Base-by-base conservation (phyloP, 2,888 invertebrate genomes). In the Lithophane leautieri region DNA sequence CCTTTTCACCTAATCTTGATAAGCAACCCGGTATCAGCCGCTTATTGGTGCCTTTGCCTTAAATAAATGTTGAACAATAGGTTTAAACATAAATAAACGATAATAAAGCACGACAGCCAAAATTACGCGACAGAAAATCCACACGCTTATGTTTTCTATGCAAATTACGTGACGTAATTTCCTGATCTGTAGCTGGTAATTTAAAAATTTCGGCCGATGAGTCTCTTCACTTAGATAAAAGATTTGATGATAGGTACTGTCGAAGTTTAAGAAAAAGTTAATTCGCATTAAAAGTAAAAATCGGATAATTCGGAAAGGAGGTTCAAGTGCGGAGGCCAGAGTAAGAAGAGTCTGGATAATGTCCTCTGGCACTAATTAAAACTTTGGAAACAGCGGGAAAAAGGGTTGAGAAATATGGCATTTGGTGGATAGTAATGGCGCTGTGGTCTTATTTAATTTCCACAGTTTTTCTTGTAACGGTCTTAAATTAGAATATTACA, bases 311-410 rank as follows among this genome's bases (percentile, higher is more conserved):
- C 85, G 90, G 87, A 90, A 93, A 93, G 87, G 90, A 92, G 90
- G 84, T 91, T 89, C 85, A 89, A 91, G 90, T 89, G 89, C 89
- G 90, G 88, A 90, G 89, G 91, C 92, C 91, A 93, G 89, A 93
- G 92, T 92, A 92, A 90, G 92, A 93, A 93, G 93, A 93, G 91
- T 89, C 90, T 91, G 94, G 93, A 93, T 95, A 96, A 95, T 95
- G 95, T 96, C 96, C 95, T 95, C 94, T 93, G 96, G 94, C 95
- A 95, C 95, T 96, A 96, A 96, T 96, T 96, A 96, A 96, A 96
- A 96, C 95, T 96, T 96, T 94, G 91, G 89, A 89, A 93, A 93
- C 92, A 90, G 91, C 91, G 92, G 91, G 94, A 94, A 95, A 95
- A 96, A 94, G 95, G 95, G 94, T 95, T 94, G 92, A 94, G 93